Base-by-base conservation (phyloP, 2,888 invertebrate species). In the Phorcus lineatus region DNA sequence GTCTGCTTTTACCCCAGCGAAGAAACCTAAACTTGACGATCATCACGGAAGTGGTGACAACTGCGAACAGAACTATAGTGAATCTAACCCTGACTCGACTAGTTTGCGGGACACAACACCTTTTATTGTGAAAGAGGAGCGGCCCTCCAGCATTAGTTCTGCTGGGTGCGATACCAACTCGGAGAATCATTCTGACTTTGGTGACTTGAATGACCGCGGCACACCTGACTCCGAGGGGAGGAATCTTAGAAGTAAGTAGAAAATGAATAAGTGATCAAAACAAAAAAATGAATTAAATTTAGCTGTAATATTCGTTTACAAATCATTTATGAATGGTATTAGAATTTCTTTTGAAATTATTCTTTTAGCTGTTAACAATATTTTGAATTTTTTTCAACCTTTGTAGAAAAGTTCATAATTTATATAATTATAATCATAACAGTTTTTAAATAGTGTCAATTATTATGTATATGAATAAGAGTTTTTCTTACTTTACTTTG, bases 1-100 rank as follows among this genome's bases (percentile, higher is more conserved):
- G 66, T 91, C 91, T 0, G 91, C 91, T 17, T 91, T 91, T 82
- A 87, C 88, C 17, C 91, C 91, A 9, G 87, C 91, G 9, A 91
- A 91, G 82, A 85, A 90, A 80, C 78, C 85, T 7, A 91, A 90
- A 81, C 81, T 86, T 24, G 89, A 88, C 53, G 88, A 88, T 24
- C 40, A 52, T 62, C 36, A 47, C 22, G 53, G 31, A 22, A 28
- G 54, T 36, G 57, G 31, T 6, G 40, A 54, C 31, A 79, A 47
- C 36, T 24, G 55, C 36, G 76, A 76, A 28, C 53, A 24, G 22
- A 76, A 74, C 28, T 79, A 53, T 16, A 31, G 74, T 19, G 79
- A 79, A 40, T 79, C 79, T 0, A 78, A 66, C 53, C 55, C 79
- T 11, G 74, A 79, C 28, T 70, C 74, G 6, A 53, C 79, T 7